Conservation (phyloP, 2,113 vertebrate species). For the Sylvia atricapilla region DNA sequence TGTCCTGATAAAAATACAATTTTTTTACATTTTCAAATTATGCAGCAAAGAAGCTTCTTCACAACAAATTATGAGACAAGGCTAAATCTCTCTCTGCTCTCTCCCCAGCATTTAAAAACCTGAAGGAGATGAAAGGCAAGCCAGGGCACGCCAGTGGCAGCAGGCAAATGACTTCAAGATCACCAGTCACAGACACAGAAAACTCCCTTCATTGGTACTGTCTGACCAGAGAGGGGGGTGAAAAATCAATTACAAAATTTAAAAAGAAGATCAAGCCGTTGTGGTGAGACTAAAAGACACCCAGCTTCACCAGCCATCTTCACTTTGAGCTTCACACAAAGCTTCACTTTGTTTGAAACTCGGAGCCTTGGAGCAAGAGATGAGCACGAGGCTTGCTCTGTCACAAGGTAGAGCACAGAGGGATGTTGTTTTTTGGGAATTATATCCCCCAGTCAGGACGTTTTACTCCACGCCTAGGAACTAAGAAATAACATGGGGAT, state of each 20-base stretch:
- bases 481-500: neutral
- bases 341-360: neutral
- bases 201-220: neutral
- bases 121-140: constrained; percentile 29
- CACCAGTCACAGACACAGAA: neutral
- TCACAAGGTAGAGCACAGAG: neutral
- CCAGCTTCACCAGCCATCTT: neutral
- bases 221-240: neutral
- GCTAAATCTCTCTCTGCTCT: neutral
- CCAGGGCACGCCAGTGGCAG: neutral
- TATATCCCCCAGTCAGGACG: neutral
- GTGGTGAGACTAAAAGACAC: neutral
- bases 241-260: neutral
- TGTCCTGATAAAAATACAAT: neutral
- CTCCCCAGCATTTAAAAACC: neutral
- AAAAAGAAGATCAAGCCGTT: neutral
- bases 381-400: neutral
- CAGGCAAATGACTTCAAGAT: neutral
- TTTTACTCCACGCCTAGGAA: neutral
- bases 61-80: neutral
- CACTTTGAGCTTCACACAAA: neutral
- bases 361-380: neutral
- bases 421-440: neutral
- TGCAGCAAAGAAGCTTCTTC: neutral
- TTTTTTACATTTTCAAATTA: neutral